Percentiles rank a stretch among this genome's conserved stretches.
phyloP scores from a whole-genome alignment of 1,140 invertebrate genomes.

The Gonatopus flavifemur region DNA sequence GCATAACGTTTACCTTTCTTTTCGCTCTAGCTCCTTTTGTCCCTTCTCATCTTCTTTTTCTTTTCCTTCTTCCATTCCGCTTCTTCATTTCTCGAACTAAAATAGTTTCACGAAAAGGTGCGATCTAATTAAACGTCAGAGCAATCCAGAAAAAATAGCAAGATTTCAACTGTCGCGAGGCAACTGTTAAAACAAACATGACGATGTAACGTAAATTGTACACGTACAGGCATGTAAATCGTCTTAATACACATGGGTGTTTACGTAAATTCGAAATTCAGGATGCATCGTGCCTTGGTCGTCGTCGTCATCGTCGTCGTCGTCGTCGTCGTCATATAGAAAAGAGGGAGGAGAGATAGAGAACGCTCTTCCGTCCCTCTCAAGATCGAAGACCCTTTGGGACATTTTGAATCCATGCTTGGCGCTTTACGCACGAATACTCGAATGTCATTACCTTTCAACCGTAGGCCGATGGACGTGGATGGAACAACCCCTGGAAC shows the following conservation, averaged over 20 bases:
- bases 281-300: conserved; percentile 9
- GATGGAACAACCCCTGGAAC: no score
- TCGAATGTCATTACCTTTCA: conserved; percentile 31
- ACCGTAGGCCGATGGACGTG: conserved; percentile 8
- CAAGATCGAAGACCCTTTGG: conserved; percentile 25
- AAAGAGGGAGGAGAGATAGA: not conserved
- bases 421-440: conserved; percentile 34
- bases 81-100: no score
- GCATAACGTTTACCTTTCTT: no score
- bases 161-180: not conserved
- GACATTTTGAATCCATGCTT: conserved; percentile 31
- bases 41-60: no score
- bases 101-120: no score
- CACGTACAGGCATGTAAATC: conserved; percentile 23
- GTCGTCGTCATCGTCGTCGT: conserved; percentile 16
- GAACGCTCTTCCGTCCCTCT: conserved; percentile 14
- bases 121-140: no score
- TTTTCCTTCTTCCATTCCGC: no score
- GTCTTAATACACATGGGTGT: conserved; percentile 39
- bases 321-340: no score
- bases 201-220: not conserved
- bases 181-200: not conserved
- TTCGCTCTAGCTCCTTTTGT: conserved; percentile 26
- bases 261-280: conserved; percentile 35
- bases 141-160: not conserved